Percentiles rank a stretch among this genome's conserved stretches.
Conservation (phyloP, 2,797 vertebrate genomes). For the Melanotaenia nigrans region DNA sequence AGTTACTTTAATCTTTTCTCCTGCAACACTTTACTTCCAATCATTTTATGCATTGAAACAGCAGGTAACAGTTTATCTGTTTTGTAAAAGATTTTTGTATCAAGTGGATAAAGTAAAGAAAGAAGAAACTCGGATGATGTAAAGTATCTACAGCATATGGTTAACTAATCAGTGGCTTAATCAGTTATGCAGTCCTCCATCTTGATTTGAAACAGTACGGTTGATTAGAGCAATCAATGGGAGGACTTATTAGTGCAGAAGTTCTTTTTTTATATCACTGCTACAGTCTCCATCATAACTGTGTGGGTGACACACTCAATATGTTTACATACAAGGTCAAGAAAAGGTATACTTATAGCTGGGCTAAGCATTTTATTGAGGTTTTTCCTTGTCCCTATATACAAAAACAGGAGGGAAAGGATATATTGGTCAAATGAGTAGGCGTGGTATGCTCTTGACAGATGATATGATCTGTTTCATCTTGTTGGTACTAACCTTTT, state of each 20-base stretch:
- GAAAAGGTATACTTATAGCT: too few species aligned
- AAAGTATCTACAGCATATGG: background rate
- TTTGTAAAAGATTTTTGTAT: background rate
- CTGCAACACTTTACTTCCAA: background rate
- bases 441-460: too few species aligned
- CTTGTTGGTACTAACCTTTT: too few species aligned
- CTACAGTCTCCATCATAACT: too few species aligned
- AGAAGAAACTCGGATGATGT: background rate
- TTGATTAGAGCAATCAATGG: background rate
- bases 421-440: too few species aligned
- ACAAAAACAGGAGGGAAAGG: too few species aligned
- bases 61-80: background rate
- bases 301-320: too few species aligned
- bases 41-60: background rate
- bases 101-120: background rate
- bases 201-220: background rate
- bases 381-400: too few species aligned
- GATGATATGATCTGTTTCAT: too few species aligned
- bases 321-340: too few species aligned
- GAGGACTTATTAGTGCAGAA: background rate
- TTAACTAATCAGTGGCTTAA: conserved; percentile 2
- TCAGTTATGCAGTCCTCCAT: background rate
- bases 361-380: too few species aligned
- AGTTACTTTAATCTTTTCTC: background rate
- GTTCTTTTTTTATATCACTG: background rate